Evolutionary conservation across 2,797 vertebrate species (phyloP).

Genomic region (Arctocebus calabarensis): DNA sequence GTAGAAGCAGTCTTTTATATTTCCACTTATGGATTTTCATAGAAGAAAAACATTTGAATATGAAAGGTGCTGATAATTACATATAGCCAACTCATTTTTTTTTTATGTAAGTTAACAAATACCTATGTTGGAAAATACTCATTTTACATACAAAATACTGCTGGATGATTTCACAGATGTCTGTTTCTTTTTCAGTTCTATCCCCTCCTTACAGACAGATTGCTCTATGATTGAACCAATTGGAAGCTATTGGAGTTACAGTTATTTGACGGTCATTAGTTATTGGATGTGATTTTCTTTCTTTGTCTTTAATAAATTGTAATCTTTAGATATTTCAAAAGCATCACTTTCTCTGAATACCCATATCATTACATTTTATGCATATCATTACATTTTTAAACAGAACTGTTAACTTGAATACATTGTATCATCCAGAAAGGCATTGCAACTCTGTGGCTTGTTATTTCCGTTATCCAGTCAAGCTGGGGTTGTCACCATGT

Average conservation of each 20-base stretch:
- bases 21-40: neutral
- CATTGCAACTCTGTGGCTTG: neutral
- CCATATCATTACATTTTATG: neutral
- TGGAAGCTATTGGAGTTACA: neutral
- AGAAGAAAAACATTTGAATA: slow-evolving; percentile 23
- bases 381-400: slow-evolving; percentile 8
- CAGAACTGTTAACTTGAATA: slow-evolving; percentile 26
- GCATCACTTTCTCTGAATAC: neutral
- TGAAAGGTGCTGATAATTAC: neutral
- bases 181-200: neutral
- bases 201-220: neutral
- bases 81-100: neutral
- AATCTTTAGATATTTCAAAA: slow-evolving; percentile 38
- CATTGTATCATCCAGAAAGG: neutral
- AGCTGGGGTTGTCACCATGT: neutral
- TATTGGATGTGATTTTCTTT: neutral
- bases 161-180: neutral
- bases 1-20: neutral
- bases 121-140: slow-evolving; percentile 14
- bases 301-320: slow-evolving; percentile 18
- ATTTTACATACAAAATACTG: neutral
- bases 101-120: neutral
- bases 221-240: neutral
- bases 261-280: neutral
- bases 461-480: slow-evolving; percentile 18